Percentiles rank a stretch among this genome's conserved stretches.
Conservation (phyloP, 2,113 vertebrate species). For the Pseudonaja textilis region DNA sequence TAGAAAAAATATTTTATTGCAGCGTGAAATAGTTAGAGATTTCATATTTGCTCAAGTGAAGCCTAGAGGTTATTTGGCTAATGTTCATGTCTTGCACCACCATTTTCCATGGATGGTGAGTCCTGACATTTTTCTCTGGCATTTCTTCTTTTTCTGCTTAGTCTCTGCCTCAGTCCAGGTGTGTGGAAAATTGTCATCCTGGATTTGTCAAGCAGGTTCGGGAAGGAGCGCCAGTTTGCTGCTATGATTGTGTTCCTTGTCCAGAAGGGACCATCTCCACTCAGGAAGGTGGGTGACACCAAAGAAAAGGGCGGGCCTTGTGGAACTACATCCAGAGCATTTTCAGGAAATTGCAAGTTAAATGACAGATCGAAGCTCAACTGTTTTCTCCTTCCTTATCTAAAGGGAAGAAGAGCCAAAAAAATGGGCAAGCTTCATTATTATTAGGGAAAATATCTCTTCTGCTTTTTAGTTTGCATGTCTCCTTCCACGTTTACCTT, state of each 20-base stretch:
- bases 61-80: neutral
- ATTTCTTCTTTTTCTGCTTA: neutral
- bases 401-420: too few species aligned
- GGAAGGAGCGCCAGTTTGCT: neutral
- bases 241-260: neutral
- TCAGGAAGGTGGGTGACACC: neutral
- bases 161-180: neutral
- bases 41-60: neutral
- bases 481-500: too few species aligned
- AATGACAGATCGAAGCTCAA: neutral
- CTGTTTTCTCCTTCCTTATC: too few species aligned
- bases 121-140: neutral
- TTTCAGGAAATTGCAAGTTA: neutral
- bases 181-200: neutral
- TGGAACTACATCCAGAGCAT: neutral
- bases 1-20: too few species aligned
- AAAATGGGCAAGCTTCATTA: too few species aligned
- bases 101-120: neutral
- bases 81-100: neutral
- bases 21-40: neutral
- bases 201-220: neutral
- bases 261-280: neutral
- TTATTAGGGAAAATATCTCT: too few species aligned
- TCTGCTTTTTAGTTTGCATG: too few species aligned
- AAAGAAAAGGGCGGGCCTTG: neutral